phyloP scores from a whole-genome alignment of 2,797 vertebrate species.

The Halcyon leucocephala region DNA sequence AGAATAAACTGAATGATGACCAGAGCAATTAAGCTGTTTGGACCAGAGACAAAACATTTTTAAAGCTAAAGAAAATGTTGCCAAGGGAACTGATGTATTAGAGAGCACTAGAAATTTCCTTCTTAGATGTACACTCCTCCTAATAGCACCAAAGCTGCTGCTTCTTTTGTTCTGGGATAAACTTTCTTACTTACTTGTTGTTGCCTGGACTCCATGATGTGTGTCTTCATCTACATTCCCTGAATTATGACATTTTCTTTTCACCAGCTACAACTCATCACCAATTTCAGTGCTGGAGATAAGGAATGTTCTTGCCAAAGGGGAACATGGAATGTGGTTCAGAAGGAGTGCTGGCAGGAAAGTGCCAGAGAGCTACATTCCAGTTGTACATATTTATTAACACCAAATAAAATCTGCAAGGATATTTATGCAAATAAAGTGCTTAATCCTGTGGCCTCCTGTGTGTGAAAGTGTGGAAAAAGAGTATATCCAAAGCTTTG shows the following conservation, averaged over 20 bases:
- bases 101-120: neutral
- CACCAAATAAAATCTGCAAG: neutral
- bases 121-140: neutral
- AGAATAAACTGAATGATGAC: constrained; percentile 28
- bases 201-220: neutral
- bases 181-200: neutral
- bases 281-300: neutral
- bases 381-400: neutral
- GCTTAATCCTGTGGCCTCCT: neutral
- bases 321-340: neutral
- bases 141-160: neutral
- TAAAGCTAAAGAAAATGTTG: constrained; percentile 50
- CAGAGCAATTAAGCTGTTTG: constrained; percentile 44
- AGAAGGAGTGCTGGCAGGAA: neutral
- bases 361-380: neutral
- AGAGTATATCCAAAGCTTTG: neutral
- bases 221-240: neutral
- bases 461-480: neutral
- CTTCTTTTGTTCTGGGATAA: neutral
- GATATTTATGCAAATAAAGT: neutral
- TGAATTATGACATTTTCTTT: neutral
- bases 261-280: neutral
- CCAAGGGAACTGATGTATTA: constrained; percentile 45
- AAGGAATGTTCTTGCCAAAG: neutral
- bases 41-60: constrained; percentile 36